Conservation (phyloP, 2,113 vertebrate species). For the Melanocharis versteri region DNA sequence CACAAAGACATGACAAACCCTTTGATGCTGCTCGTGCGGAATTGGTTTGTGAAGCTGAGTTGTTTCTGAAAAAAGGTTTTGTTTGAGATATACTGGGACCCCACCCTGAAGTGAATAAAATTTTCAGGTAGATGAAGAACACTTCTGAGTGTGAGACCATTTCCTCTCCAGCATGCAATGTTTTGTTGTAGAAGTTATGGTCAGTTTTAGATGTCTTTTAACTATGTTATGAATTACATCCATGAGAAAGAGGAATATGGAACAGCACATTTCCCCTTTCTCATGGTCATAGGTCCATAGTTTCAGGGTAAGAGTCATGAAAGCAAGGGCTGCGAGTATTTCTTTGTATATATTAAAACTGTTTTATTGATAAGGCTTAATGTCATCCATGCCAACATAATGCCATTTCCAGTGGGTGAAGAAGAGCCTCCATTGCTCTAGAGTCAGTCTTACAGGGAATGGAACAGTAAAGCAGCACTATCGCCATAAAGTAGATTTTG, state of each 20-base stretch:
- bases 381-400: background rate
- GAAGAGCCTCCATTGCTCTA: background rate
- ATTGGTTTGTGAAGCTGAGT: background rate
- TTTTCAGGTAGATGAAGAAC: background rate
- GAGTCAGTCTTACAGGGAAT: background rate
- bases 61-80: background rate
- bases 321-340: background rate
- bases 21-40: background rate
- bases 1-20: background rate
- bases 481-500: background rate
- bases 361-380: background rate
- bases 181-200: background rate
- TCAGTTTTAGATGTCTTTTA: background rate
- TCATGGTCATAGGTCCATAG: background rate
- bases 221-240: background rate
- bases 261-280: rapidly evolving
- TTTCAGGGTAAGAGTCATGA: background rate
- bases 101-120: background rate
- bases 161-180: background rate
- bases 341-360: background rate
- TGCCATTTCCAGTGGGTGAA: background rate
- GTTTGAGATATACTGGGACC: background rate
- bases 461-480: background rate
- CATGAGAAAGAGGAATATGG: background rate
- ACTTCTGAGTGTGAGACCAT: background rate